phyloP scores from a whole-genome alignment of 2,797 vertebrate species.

The Merluccius polli region DNA sequence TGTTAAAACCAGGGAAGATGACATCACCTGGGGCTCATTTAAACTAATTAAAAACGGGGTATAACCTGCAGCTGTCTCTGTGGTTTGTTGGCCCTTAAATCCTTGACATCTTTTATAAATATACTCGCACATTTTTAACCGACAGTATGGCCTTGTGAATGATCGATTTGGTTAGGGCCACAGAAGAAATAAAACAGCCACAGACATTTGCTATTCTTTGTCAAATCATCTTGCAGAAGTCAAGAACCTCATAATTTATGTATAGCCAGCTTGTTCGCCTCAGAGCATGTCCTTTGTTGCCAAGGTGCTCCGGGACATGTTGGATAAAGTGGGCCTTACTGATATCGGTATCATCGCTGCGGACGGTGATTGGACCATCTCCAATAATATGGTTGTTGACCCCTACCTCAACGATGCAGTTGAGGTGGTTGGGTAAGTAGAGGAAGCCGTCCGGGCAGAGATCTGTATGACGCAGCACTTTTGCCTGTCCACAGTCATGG shows the following conservation, averaged over 20 bases:
- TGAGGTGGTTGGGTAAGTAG: constrained; percentile 85
- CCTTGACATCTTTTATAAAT: not conserved
- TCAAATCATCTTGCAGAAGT: not conserved
- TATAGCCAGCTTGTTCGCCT: constrained; percentile 33
- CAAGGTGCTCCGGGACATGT: constrained; percentile 80
- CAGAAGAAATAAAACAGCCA: constrained; percentile 53
- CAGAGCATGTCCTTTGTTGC: constrained; percentile 68
- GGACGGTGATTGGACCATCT: constrained; percentile 81
- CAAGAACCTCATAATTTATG: not conserved
- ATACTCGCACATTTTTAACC: not conserved
- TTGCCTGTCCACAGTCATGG: not conserved
- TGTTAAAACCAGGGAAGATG: not conserved
- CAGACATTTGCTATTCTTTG: constrained; percentile 39
- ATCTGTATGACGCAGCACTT: not conserved
- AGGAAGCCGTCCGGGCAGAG: not conserved
- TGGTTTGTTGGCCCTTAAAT: not conserved
- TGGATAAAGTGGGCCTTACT: constrained; percentile 79
- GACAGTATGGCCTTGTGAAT: not conserved
- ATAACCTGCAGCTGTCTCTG: not conserved
- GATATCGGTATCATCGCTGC: constrained; percentile 82
- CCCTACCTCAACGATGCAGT: constrained; percentile 78
- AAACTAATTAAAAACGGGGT: not conserved
- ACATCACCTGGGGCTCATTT: not conserved
- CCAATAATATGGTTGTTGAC: constrained; percentile 73
- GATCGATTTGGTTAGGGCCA: not conserved